Evolutionary conservation across 2,797 vertebrate genomes (phyloP).

Genomic region (Aplochiton taeniatus): DNA sequence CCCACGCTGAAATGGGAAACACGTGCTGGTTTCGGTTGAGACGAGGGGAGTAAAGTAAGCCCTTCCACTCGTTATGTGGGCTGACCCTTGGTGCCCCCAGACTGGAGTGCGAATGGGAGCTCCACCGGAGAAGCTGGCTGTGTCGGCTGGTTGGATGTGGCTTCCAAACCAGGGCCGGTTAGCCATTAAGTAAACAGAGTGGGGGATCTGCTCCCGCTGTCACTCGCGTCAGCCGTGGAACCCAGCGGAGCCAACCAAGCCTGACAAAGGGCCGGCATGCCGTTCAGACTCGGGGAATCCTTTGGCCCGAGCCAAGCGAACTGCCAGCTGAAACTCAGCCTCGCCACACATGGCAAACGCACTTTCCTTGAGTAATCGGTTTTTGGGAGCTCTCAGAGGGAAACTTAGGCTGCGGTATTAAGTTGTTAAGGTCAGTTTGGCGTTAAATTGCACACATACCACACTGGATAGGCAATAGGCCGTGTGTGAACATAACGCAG

Average conservation of each 20-base stretch:
- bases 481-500: constrained; percentile 25
- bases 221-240: constrained; percentile 56
- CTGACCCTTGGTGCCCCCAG: constrained; percentile 61
- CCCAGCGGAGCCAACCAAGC: constrained; percentile 49
- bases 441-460: constrained; percentile 63
- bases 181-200: constrained; percentile 70
- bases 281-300: constrained; percentile 57
- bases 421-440: constrained; percentile 52
- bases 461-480: constrained; percentile 40
- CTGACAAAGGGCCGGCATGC: constrained; percentile 60
- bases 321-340: constrained; percentile 61
- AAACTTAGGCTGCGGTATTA: constrained; percentile 58
- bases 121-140: constrained; percentile 41
- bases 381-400: constrained; percentile 54
- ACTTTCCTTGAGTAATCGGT: constrained; percentile 45
- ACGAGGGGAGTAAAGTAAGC: constrained; percentile 62
- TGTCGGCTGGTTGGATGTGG: constrained; percentile 53
- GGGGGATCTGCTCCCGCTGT: constrained; percentile 67
- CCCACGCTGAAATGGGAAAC: constrained; percentile 62
- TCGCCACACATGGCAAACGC: constrained; percentile 62
- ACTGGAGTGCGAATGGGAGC: constrained; percentile 44
- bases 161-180: constrained; percentile 65
- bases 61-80: constrained; percentile 72
- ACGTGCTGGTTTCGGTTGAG: constrained; percentile 52
- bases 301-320: constrained; percentile 48